phyloP scores from a whole-genome alignment of 2,113 vertebrate genomes.

The Crotalus tigris region DNA sequence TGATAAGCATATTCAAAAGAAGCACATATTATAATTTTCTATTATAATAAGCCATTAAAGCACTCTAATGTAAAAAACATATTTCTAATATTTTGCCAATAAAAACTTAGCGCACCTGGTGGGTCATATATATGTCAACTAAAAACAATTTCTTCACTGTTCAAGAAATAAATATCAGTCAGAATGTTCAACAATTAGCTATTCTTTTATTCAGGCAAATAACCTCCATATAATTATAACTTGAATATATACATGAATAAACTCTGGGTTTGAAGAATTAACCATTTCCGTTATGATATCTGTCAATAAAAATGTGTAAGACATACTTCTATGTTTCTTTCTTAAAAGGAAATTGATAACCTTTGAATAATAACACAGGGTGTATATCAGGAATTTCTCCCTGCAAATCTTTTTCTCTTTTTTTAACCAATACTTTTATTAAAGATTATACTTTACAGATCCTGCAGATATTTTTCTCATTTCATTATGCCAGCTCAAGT shows the following conservation, averaged over 20 bases:
- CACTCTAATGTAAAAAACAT: background rate
- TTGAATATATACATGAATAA: background rate
- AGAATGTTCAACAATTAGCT: background rate
- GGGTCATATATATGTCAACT: background rate
- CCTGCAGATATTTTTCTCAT: background rate
- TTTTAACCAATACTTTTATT: background rate
- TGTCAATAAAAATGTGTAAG: background rate
- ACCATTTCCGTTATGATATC: background rate
- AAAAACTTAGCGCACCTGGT: background rate
- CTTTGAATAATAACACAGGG: background rate
- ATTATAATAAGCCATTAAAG: background rate
- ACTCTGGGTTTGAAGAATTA: background rate
- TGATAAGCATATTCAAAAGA: background rate
- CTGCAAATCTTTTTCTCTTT: background rate
- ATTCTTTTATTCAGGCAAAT: background rate
- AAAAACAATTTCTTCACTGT: background rate
- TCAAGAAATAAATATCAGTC: background rate
- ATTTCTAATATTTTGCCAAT: background rate
- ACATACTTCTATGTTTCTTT: background rate
- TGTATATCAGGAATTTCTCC: background rate
- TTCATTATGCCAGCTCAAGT: background rate
- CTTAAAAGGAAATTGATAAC: background rate
- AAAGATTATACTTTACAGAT: background rate
- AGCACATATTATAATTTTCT: background rate
- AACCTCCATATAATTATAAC: background rate